phyloP scores from a whole-genome alignment of 2,888 invertebrate species.

The Tetragonula carbonaria region DNA sequence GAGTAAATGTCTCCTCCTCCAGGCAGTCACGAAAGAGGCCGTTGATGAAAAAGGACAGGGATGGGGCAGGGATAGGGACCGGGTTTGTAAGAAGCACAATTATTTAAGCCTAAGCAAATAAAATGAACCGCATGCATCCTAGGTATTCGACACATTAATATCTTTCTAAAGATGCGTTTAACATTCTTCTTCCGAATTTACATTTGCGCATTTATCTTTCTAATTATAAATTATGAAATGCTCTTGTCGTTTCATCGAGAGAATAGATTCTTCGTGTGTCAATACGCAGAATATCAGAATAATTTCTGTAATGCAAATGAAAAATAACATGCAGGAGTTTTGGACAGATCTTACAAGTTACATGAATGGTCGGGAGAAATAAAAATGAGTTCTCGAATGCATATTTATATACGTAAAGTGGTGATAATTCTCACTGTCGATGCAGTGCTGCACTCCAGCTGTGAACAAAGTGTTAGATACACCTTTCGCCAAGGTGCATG shows the following conservation, averaged over 20 bases:
- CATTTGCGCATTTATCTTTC: background rate
- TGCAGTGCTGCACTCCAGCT: conserved; percentile 82
- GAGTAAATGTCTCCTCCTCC: conserved; percentile 82
- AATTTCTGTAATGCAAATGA: conserved; percentile 59
- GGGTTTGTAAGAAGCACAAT: conserved; percentile 64
- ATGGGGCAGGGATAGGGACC: conserved; percentile 53
- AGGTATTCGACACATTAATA: conserved; percentile 43
- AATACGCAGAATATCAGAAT: conserved; percentile 35
- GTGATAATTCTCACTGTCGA: conserved; percentile 81
- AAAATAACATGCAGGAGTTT: conserved; percentile 72
- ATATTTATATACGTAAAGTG: conserved; percentile 71
- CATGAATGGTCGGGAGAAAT: conserved; percentile 76
- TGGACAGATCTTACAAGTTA: conserved; percentile 72
- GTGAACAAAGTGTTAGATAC: conserved; percentile 82
- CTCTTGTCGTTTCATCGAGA: background rate
- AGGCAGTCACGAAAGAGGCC: conserved; percentile 83
- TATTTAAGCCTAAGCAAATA: conserved; percentile 51
- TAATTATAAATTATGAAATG: background rate
- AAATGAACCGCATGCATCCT: conserved; percentile 51
- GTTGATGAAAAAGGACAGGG: conserved; percentile 63
- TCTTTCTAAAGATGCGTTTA: background rate
- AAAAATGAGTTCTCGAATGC: conserved; percentile 73
- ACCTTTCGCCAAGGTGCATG: conserved; percentile 78
- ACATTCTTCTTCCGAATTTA: background rate
- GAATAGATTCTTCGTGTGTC: conserved; percentile 9